Percentiles rank a stretch among this genome's conserved stretches.
These are phyloP conservation scores for Epinephelus malabaricus DNA, from an alignment of 2,797 vertebrate genomes.

Conservation along the genomic window DNA sequence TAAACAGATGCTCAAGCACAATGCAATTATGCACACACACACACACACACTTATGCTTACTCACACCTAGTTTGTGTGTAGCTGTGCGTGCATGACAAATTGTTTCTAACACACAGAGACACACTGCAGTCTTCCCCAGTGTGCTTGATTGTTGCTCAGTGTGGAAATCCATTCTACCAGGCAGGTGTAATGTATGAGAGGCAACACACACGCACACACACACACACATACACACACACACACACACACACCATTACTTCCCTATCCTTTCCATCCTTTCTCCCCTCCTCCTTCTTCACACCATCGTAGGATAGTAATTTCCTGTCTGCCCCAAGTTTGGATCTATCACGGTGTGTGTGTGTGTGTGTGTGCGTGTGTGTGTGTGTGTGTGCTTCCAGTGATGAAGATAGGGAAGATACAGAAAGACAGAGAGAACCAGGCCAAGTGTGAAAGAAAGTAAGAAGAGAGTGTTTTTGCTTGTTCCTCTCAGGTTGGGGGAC, in stretches of 20 bases:
- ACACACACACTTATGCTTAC: not conserved
- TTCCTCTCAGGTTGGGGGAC: conserved; percentile 9
- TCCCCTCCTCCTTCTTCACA: conserved; percentile 11
- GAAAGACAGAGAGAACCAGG: not conserved
- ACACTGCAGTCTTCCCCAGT: conserved; percentile 21
- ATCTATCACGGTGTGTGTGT: conserved; percentile 20
- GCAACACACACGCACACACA: not conserved
- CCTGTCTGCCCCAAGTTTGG: conserved; percentile 33
- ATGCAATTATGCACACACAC: conserved; percentile 1
- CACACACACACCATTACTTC: conserved; percentile 17
- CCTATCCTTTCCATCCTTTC: conserved; percentile 17
- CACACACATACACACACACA: conserved; percentile 8
- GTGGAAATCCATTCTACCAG: conserved; percentile 41
- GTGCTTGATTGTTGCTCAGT: conserved; percentile 32
- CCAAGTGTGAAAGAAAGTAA: conserved; percentile 7
- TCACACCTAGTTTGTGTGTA: conserved; percentile 15
- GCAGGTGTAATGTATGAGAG: conserved; percentile 36
- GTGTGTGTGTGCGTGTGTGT: conserved; percentile 15
- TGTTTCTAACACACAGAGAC: conserved; percentile 28
- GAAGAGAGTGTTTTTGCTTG: conserved; percentile 23
- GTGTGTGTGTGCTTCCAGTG: conserved; percentile 19
- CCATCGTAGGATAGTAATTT: conserved; percentile 50
- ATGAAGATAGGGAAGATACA: conserved; percentile 29
- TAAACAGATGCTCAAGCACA: not conserved
- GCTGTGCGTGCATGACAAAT: conserved; percentile 22